Evolutionary conservation across 37 sponge, comb jelly and placozoan species (phyloP), one percentile per base, ranked within the genome.

Genomic region (Ianthella basta): DNA sequence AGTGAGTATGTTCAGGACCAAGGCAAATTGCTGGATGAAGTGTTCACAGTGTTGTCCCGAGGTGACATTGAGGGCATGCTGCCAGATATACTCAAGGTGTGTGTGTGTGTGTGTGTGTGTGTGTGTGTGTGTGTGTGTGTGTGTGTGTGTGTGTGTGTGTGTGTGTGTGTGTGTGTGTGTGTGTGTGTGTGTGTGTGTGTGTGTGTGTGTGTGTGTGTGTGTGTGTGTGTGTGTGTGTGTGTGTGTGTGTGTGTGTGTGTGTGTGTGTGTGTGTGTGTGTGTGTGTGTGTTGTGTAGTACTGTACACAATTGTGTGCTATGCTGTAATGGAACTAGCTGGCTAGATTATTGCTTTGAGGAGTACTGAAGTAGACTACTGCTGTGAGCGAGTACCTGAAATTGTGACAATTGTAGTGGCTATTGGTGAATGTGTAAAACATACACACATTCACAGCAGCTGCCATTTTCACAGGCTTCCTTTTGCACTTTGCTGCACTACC

Each of bases 41-140:
- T 93, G 8, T 93, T 93, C 67, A 85, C 90, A 21, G 89, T 93
- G 19, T 75, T 93, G 5, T 74, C 90, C 21, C 56, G 63, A 14
- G 55, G 60, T 32, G 93, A 93, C 39, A 82, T 93, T 50, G 78
- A 82, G 53, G 88, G 86, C 0, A 85, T 89, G 90, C 75, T 93
- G 14, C 93, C 93, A 18, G 93, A 93, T 38, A 85, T 87, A 55
- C 64, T 93, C 3, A 93, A 93, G 88, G 93, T 72, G 73, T 72
- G 73, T 72, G 36, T 72, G 73, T 72, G 36, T 72, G 73, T 72
- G 36, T 72, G 73, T 72, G 73, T 14, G 73, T 72, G 36, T 72
- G 73, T 72, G 13, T 72, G 73, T 72, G 36, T 72, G 73, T 72
- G 36, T 72, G 73, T 72, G 36, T 72, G 65, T 50, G 19, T 50